Conservation (phyloP, 2,888 invertebrate species). For the Pammene fasciana region DNA sequence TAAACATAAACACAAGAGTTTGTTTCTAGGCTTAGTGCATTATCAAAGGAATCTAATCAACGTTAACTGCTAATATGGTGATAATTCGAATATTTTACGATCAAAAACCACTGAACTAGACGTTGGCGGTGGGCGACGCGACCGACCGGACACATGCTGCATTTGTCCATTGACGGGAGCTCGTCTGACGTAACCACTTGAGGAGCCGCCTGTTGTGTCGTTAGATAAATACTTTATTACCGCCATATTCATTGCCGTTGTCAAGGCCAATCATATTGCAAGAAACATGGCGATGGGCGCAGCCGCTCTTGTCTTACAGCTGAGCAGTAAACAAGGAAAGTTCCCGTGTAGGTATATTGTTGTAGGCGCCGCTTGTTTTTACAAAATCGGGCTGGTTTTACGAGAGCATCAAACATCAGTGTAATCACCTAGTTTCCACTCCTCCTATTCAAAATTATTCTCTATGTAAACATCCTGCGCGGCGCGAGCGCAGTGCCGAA, state of each 20-base stretch:
- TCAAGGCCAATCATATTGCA: constrained; percentile 46
- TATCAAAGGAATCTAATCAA: constrained; percentile 4
- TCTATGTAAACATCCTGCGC: constrained; percentile 64
- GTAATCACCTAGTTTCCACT: constrained; percentile 48
- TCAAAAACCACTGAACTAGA: constrained; percentile 50
- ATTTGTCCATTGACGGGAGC: constrained; percentile 52
- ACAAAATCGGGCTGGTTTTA: constrained; percentile 45
- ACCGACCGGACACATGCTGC: constrained; percentile 14
- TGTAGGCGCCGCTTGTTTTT: constrained; percentile 42
- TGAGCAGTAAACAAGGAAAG: constrained; percentile 27
- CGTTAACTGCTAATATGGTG: not conserved
- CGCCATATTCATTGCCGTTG: constrained; percentile 46
- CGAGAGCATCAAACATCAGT: constrained; percentile 47
- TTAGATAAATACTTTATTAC: constrained; percentile 49
- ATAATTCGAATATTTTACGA: constrained; percentile 32
- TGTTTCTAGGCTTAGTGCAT: not conserved
- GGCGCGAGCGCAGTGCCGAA: constrained; percentile 51
- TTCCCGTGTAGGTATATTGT: constrained; percentile 39
- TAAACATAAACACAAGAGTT: not conserved
- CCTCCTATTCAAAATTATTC: constrained; percentile 49
- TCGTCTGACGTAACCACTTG: constrained; percentile 61
- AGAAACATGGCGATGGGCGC: constrained; percentile 30
- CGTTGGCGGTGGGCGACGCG: constrained; percentile 12
- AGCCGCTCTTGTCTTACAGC: constrained; percentile 18
- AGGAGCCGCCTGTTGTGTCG: constrained; percentile 41